Evolutionary conservation across 2,113 vertebrate genomes (phyloP).

Genomic region (Oncorhynchus tshawytscha): DNA sequence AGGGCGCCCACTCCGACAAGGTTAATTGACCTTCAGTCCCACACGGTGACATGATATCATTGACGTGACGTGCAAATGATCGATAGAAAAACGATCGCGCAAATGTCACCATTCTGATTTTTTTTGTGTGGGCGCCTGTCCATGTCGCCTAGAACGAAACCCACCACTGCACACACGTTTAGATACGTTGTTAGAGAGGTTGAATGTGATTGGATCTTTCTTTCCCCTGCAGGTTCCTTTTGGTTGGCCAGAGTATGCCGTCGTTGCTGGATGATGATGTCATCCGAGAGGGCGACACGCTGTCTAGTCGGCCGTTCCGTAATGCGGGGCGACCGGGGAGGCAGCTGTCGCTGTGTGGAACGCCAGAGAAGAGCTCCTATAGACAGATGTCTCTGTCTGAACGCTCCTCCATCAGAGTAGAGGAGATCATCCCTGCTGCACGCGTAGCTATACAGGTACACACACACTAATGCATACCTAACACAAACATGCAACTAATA

Average conservation of each 20-base stretch:
- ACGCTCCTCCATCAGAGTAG: slow-evolving; percentile 94
- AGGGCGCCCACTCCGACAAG: too few relatives aligned
- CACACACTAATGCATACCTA: not conserved
- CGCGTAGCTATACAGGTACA: slow-evolving; percentile 93
- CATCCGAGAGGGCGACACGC: slow-evolving; percentile 86
- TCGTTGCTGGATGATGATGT: slow-evolving; percentile 87
- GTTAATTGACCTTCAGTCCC: too few relatives aligned
- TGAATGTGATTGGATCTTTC: not conserved
- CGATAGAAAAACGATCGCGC: too few relatives aligned
- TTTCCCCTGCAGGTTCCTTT: slow-evolving; percentile 82
- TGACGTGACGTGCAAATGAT: too few relatives aligned
- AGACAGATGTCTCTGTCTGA: slow-evolving; percentile 94
- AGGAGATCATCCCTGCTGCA: slow-evolving; percentile 96
- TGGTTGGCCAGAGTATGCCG: slow-evolving; percentile 96
- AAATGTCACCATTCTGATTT: too few relatives aligned
- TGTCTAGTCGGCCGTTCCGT: slow-evolving; percentile 95
- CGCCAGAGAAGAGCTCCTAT: slow-evolving; percentile 94
- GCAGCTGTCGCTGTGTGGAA: slow-evolving; percentile 93
- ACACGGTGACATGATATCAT: too few relatives aligned
- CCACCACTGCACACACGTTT: not conserved
- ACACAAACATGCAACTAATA: not conserved
- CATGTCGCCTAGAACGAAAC: too few relatives aligned
- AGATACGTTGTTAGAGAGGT: not conserved
- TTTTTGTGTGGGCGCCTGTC: too few relatives aligned
- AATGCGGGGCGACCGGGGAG: slow-evolving; percentile 83